Evolutionary conservation across 2,113 vertebrate species (phyloP).

Genomic region (Urocynchramus pylzowi): DNA sequence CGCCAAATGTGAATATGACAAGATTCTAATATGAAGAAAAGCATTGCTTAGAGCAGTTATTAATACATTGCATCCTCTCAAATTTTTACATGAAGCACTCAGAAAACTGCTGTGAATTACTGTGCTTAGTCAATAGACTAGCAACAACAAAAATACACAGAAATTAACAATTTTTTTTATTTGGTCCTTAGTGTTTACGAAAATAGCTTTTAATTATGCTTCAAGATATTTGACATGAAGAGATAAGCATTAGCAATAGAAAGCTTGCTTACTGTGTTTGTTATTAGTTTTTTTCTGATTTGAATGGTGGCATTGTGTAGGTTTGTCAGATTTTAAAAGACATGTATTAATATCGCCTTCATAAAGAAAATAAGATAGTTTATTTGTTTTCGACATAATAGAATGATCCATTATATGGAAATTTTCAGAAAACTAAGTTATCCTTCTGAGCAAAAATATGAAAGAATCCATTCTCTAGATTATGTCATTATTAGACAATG

Average conservation of each 20-base stretch:
- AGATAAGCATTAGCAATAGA: neutral
- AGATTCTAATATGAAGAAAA: neutral
- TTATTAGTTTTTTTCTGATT: neutral
- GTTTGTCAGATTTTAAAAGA: neutral
- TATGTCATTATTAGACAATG: neutral
- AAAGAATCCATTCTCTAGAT: neutral
- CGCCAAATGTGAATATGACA: neutral
- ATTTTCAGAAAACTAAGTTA: neutral
- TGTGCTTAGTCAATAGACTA: neutral
- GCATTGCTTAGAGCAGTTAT: neutral
- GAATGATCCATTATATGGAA: neutral
- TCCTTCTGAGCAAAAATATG: neutral
- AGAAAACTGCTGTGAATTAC: neutral
- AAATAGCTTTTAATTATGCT: neutral
- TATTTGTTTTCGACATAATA: neutral
- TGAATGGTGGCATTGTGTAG: neutral
- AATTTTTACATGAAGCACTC: neutral
- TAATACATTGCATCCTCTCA: neutral
- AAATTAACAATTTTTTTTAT: neutral
- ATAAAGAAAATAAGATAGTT: neutral
- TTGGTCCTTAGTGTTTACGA: neutral
- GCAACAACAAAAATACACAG: neutral
- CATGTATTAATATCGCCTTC: neutral
- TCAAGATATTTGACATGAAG: neutral
- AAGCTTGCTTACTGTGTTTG: neutral